Evolutionary conservation across 1,140 invertebrate species (phyloP).

Genomic region (Zaprionus nigranus): DNA sequence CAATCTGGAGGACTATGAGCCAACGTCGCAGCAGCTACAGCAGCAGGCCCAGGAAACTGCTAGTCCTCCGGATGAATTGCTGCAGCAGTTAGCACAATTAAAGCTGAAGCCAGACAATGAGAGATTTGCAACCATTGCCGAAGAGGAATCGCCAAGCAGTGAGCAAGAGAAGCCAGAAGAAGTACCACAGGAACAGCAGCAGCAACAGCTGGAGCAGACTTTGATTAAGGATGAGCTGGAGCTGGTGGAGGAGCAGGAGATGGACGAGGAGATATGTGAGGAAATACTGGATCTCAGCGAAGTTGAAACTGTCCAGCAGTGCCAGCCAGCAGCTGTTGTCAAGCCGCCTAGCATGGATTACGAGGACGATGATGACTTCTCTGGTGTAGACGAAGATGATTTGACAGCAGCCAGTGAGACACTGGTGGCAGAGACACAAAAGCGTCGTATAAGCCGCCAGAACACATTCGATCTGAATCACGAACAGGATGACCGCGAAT

Average conservation of each 20-base stretch:
- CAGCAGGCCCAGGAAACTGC: conserved; percentile 7
- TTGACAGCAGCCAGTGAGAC: conserved; percentile 34
- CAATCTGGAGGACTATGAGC: conserved; percentile 80
- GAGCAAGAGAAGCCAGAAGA: background rate
- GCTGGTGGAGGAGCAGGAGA: conserved; percentile 19
- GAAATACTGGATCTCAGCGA: conserved; percentile 70
- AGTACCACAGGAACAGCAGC: background rate
- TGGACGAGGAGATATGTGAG: conserved; percentile 78
- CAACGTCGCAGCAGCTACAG: conserved; percentile 25
- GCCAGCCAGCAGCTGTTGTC: background rate
- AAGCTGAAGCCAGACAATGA: conserved; percentile 49
- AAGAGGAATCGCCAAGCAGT: conserved; percentile 52
- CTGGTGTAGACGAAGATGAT: conserved; percentile 67
- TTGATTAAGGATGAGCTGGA: background rate
- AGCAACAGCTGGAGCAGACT: conserved; percentile 7
- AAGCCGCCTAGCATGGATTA: conserved; percentile 27
- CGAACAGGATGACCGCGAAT: conserved; percentile 49
- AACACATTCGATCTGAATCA: conserved; percentile 66
- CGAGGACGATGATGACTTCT: conserved; percentile 66
- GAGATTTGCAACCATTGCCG: conserved; percentile 49
- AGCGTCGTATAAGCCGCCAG: conserved; percentile 51
- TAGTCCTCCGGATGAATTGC: conserved; percentile 63
- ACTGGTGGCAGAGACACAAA: conserved; percentile 11
- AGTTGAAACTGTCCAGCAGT: conserved; percentile 33
- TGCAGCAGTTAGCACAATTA: conserved; percentile 88